Percentiles rank a stretch among this genome's conserved stretches.
Conservation (phyloP, 2,113 vertebrate species). For the Erythrocercus mccallii region DNA sequence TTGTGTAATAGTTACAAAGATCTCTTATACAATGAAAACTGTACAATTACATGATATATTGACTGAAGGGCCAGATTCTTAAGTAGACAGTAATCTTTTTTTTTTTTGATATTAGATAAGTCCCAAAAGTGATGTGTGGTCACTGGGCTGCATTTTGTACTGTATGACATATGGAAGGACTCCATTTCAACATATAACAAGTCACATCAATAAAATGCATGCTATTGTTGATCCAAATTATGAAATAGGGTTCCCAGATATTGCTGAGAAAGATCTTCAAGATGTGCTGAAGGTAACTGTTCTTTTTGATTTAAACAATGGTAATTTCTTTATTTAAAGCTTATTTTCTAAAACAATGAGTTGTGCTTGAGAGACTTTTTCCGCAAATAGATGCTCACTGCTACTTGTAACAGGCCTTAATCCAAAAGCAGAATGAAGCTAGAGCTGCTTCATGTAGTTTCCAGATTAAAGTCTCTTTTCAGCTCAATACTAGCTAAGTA, state of each 20-base stretch:
- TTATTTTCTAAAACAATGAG: background rate
- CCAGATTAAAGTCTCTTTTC: background rate
- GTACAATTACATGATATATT: background rate
- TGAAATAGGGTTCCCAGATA: constrained; percentile 88
- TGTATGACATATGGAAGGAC: constrained; percentile 96
- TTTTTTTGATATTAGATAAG: constrained; percentile 79
- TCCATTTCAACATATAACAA: constrained; percentile 95
- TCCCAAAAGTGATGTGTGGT: constrained; percentile 96
- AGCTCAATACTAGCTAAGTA: background rate
- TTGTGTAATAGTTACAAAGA: background rate
- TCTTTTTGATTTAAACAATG: background rate
- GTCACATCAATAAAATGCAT: constrained; percentile 89
- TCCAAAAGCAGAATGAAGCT: background rate
- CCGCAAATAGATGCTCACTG: background rate
- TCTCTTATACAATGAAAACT: background rate
- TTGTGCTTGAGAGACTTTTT: background rate
- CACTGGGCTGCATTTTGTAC: constrained; percentile 94
- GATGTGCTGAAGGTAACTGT: constrained; percentile 89
- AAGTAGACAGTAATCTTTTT: background rate
- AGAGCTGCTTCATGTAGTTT: background rate
- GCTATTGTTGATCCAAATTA: constrained; percentile 89
- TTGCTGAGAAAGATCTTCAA: constrained; percentile 90
- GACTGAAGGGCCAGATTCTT: background rate
- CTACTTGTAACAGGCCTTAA: background rate
- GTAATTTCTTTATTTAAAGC: background rate